Percentiles rank a stretch among this genome's conserved stretches.
phyloP scores from a whole-genome alignment of 2,888 invertebrate species.

The Esperia sulphurella region DNA sequence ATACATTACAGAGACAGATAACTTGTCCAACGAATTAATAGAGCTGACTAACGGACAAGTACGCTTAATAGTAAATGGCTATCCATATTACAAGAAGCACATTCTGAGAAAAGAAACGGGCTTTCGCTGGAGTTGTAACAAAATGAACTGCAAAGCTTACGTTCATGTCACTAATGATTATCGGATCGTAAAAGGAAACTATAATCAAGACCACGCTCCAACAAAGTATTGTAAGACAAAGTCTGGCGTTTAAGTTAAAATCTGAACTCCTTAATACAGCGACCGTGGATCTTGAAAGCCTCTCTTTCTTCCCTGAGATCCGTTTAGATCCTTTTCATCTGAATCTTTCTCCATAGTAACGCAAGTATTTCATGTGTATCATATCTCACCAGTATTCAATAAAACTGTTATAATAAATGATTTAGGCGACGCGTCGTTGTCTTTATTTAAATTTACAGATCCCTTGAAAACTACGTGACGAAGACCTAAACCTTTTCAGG shows the following conservation, averaged over 20 bases:
- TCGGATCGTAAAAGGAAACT: conserved; percentile 9
- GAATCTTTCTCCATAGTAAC: too few species aligned
- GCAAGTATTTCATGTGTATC: too few species aligned
- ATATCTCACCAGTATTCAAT: too few species aligned
- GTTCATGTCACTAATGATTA: conserved; percentile 23
- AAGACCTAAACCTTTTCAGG: too few species aligned
- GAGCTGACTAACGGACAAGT: conserved; percentile 23
- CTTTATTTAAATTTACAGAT: too few species aligned
- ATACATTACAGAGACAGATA: too few species aligned
- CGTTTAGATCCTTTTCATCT: too few species aligned
- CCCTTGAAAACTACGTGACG: too few species aligned
- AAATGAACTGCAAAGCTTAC: conserved; percentile 29
- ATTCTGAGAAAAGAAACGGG: conserved; percentile 4
- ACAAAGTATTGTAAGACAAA: not conserved
- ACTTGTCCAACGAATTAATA: not conserved
- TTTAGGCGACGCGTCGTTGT: too few species aligned
- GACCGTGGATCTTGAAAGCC: too few species aligned
- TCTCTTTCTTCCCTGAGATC: too few species aligned
- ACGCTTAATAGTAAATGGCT: conserved; percentile 30
- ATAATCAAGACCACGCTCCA: conserved; percentile 13
- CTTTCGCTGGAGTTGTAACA: conserved; percentile 8
- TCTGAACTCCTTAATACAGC: not conserved
- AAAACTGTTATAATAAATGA: too few species aligned
- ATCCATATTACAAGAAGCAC: conserved; percentile 34
- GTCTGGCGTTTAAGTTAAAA: conserved; percentile 4